A percentile compares a stretch with the other conserved stretches of the same genome.
These are phyloP conservation scores for Sclerodermus sp. DNA, from an alignment of 2,888 invertebrate species.

Conservation along the genomic window DNA sequence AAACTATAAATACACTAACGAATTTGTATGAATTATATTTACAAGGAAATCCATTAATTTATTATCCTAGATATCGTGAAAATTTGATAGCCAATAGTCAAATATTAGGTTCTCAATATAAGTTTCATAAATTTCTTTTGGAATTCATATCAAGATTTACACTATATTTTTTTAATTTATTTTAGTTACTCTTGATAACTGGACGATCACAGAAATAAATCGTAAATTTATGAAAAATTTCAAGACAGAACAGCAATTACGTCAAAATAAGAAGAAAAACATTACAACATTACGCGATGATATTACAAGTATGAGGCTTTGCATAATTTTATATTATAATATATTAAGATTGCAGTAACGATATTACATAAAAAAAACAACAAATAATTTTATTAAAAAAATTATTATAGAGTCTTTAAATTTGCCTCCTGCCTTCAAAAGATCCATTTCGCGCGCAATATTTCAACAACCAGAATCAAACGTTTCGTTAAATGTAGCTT, in stretches of 20 bases:
- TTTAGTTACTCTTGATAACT: constrained; percentile 65
- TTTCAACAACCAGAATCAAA: constrained; percentile 44
- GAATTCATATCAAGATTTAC: background rate
- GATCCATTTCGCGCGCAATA: constrained; percentile 51
- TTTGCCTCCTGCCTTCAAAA: constrained; percentile 50
- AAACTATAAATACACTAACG: constrained; percentile 62
- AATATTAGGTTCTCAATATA: constrained; percentile 61
- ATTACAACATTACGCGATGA: constrained; percentile 41
- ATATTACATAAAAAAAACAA: background rate
- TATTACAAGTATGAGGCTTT: constrained; percentile 28
- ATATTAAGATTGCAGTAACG: background rate
- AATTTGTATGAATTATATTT: constrained; percentile 64
- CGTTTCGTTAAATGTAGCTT: constrained; percentile 37
- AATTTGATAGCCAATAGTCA: constrained; percentile 67
- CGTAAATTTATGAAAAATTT: constrained; percentile 67
- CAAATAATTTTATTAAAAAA: background rate
- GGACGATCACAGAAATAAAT: constrained; percentile 63
- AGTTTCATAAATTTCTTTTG: background rate
- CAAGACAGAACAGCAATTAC: constrained; percentile 61
- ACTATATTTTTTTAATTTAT: constrained; percentile 2
- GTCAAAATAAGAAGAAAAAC: constrained; percentile 32
- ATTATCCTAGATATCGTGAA: constrained; percentile 68
- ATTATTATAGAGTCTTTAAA: constrained; percentile 46
- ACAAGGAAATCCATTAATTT: constrained; percentile 67
- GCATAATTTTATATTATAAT: background rate